Evolutionary conservation across 2,888 invertebrate genomes (phyloP).

Genomic region (Halictus quadricinctus): DNA sequence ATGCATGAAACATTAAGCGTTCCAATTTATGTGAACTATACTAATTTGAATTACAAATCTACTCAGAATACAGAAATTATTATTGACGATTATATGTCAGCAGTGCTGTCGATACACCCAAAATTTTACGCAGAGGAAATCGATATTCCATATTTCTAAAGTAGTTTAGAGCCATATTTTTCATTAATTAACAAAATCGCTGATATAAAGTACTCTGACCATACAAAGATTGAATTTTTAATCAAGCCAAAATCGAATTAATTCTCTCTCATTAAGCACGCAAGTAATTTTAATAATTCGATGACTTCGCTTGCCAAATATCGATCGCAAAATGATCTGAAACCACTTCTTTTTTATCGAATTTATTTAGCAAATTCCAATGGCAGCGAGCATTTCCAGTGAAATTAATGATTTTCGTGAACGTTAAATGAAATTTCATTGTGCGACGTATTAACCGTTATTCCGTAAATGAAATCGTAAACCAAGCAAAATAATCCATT

Average conservation of each 20-base stretch:
- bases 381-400: not conserved
- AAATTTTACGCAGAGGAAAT: not conserved
- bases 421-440: not conserved
- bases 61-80: not conserved
- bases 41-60: conserved; percentile 10
- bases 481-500: conserved; percentile 1
- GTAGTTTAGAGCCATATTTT: not conserved
- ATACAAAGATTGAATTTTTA: not conserved
- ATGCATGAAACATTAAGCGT: not conserved
- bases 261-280: not conserved
- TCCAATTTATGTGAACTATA: not conserved
- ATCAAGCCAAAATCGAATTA: not conserved
- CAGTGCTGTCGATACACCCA: not conserved
- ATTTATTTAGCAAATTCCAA: not conserved
- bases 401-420: conserved; percentile 7
- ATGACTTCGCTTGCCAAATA: not conserved
- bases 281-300: not conserved
- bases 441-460: not conserved
- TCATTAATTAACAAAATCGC: not conserved
- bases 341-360: not conserved
- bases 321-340: not conserved
- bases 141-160: not conserved
- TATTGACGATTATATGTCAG: conserved; percentile 7
- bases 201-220: not conserved
- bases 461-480: conserved; percentile 8